These are phyloP conservation scores for Drosophila arizonae DNA, from an alignment of 1,140 invertebrate genomes.

Conservation along the genomic window DNA sequence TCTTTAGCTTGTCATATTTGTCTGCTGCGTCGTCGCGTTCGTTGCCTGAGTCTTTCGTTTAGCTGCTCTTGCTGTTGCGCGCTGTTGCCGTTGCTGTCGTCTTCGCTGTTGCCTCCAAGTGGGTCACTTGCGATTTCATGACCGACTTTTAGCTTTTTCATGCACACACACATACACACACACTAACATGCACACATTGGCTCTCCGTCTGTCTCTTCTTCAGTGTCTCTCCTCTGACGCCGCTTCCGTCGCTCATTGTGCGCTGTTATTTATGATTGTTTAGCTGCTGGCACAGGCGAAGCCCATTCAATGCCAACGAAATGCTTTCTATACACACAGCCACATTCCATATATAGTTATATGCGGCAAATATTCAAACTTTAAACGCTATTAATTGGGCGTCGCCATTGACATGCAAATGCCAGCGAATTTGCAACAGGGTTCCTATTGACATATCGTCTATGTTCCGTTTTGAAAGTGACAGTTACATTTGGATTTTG, in stretches of 20 bases:
- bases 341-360: background rate
- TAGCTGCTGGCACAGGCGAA: constrained; percentile 36
- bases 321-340: constrained; percentile 51
- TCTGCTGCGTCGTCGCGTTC: constrained; percentile 66
- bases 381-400: constrained; percentile 36
- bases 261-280: constrained; percentile 71
- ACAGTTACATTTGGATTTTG: constrained; percentile 42
- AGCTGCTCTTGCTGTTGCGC: constrained; percentile 7
- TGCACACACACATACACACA: constrained; percentile 13
- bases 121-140: constrained; percentile 81
- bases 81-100: constrained; percentile 22
- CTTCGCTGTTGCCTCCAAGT: constrained; percentile 70
- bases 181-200: constrained; percentile 41
- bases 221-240: background rate
- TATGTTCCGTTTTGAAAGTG: constrained; percentile 52
- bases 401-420: constrained; percentile 24
- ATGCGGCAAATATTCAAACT: background rate
- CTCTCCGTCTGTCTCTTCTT: constrained; percentile 23
- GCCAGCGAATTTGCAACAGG: constrained; percentile 7
- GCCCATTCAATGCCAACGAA: constrained; percentile 53
- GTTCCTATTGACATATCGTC: background rate
- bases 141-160: constrained; percentile 66
- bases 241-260: constrained; percentile 34
- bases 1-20: constrained; percentile 76
- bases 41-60: constrained; percentile 76